Evolutionary conservation across 2,888 invertebrate species (phyloP), one percentile per base, ranked within the genome.

Genomic region (Cyaniris semiargus): DNA sequence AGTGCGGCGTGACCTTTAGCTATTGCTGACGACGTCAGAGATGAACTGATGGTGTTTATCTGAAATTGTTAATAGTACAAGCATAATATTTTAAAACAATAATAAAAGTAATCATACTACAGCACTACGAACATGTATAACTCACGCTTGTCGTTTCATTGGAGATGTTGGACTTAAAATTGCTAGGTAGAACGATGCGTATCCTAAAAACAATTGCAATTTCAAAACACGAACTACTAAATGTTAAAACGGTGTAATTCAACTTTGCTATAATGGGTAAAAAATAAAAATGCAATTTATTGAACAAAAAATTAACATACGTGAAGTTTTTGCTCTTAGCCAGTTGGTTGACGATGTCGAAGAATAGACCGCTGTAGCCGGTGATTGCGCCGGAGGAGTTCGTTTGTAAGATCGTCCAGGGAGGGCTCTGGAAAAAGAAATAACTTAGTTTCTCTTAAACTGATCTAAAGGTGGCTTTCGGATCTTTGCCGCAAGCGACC

Each of bases 311-410:
- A 48, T 15, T 15, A 48, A 83, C 90, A 91, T 95, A 97, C 90
- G 97, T 97, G 84, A 98, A 98, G 86, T 98, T 98, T 77, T 98
- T 94, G 82, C 95, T 96, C 71, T 93, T 95, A 0, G 97, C 95
- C 38, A 98, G 89, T 84, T 97, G 96, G 78, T 96, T 95, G 0
- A 98, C 87, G 71, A 98, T 95, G 84, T 98, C 97, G 84, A 98
- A 97, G 31, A 97, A 95, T 70, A 98, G 93, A 1, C 98, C 98
- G 1, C 94, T 92, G 83, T 96, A 96, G 76, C 94, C 92, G 0
- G 94, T 87, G 0, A 95, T 89, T 0, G 94, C 87, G 0, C 96
- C 96, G 2, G 95, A 93, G 76, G 94, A 94, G 82, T 96, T 96
- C 0, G 90, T 88, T 75, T 94, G 94, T 1, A 97, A 86, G 56